Base-by-base conservation (phyloP, 2,888 invertebrate species). In the Caenorhabditis sp. region DNA sequence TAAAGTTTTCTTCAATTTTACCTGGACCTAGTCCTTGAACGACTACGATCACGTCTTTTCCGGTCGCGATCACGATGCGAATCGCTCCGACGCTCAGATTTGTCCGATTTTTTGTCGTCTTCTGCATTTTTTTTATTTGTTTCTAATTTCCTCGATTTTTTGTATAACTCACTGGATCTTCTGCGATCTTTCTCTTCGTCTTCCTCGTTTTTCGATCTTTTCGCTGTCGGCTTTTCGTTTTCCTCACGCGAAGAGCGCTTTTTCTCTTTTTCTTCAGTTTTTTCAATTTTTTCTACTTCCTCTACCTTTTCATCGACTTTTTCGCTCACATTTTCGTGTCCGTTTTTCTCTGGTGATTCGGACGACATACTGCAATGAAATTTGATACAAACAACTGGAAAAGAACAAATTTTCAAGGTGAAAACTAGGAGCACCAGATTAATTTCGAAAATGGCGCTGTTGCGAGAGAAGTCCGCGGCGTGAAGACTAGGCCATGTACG, bases 91-190 rank as follows among this genome's bases (percentile, higher is more conserved):
- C 46, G 30, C 13, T 45, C 55, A 26, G 59, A 61, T 37, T 56
- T 68, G 11, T 61, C 74, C 9, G 27, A 7, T 26, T 41, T 63
- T 58, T 20, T 45, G n/a, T 70, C 65, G 35, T 75, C 79, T 48
- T 43, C 75, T 71, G 58, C 24, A 46, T 48, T 20, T 35, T 30
- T 22, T 26, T 26, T 11, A 13, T 13, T 0, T 35, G 3, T 13
- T 17, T 6, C 20, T 0, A 17, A 17, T 37, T 48, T 37, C n/a
- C 17, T 1, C 9, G n/a, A 15, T 61, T 61, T 39, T 48, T 13
- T 3, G n/a, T 15, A 11, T 15, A 11, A 59, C 73, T 39, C 7
- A 59, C 58, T 65, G 2, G 45, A 20, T 24, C 48, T 58, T 46
- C 32, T 59, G 37, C 45, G 26, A 22, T 70, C 56, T 39, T 37